Percentiles rank a stretch among this genome's conserved stretches.
phyloP scores from a whole-genome alignment of 2,113 vertebrate genomes.

The Sardina pilchardus region DNA sequence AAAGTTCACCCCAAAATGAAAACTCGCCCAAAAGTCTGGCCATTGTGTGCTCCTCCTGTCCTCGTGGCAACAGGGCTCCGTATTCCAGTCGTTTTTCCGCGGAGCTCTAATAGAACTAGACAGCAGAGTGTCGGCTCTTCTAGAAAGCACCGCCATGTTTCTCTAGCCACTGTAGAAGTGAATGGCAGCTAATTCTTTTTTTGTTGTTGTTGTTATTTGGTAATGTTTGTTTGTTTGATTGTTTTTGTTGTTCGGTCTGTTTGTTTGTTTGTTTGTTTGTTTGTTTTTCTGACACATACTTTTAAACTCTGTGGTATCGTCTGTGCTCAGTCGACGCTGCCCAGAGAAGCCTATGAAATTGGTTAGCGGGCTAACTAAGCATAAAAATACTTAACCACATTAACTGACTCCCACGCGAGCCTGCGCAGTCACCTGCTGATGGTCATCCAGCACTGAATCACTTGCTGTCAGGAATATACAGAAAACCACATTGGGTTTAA shows the following conservation, averaged over 20 bases:
- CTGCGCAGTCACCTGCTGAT: neutral
- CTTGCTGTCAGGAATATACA: neutral
- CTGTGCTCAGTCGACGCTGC: neutral
- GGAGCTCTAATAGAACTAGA: neutral
- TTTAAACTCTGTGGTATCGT: neutral
- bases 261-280: slow-evolving; percentile 3
- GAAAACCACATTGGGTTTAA: neutral
- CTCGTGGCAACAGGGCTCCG: neutral
- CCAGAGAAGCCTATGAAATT: neutral
- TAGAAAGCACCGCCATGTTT: neutral
- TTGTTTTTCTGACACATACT: neutral
- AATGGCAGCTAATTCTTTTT: neutral
- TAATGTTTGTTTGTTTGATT: neutral
- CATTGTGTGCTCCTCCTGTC: neutral
- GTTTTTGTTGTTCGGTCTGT: neutral
- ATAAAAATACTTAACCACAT: neutral
- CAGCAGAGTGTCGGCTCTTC: neutral
- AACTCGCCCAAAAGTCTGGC: neutral
- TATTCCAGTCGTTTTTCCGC: neutral
- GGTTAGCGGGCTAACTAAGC: neutral
- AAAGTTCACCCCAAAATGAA: neutral
- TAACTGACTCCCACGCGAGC: neutral
- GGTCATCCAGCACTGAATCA: neutral
- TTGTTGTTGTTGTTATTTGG: no score
- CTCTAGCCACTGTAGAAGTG: neutral